Base-by-base conservation (phyloP, 35 echinoderm and acorn worm species). In the Strongylocentrotus purpuratus region DNA sequence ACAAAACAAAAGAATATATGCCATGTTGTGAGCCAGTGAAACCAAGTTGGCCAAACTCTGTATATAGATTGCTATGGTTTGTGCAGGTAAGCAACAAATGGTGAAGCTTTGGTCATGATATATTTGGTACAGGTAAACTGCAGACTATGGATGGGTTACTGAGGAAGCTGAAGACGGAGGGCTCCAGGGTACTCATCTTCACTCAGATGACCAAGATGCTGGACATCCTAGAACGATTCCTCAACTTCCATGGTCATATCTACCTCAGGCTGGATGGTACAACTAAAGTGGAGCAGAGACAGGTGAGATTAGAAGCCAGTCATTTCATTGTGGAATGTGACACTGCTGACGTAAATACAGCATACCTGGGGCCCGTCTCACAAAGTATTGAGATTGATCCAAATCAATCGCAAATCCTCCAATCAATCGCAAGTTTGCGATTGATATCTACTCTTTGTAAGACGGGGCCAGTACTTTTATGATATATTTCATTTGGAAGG, bases 121-220 rank as follows among this genome's bases (percentile, higher is more conserved):
- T 70, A 86, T 2, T 14, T 86, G 7, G 60, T 85, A 61, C 94
- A 97, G 98, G 98, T 46, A 99, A 99, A 65, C 97, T 99, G 18
- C 98, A 99, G 95, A 94, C 95, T 31, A 52, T 98, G 65, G 97
- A 97, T 89, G 58, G 95, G 2, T 61, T 99, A 25, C 95, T 99
- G 48, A 92, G 95, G 55, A 96, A 94, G 71, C 86, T 99, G 32
- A 99, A 99, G 85, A 52, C 48, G 20, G 96, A 94, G 33, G 50
- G 78, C 48, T 97, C 97, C 78, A 87, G 97, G 48, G 96, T 97
- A 6, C 96, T 99, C 45, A 99, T 99, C 95, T 99, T 99, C 94
- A 99, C 98, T 35, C 98, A 99, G 95, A 99, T 99, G 98, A 96
- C 98, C 33, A 96, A 96, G 88, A 98, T 99, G 96, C 78, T 99